A percentile compares a stretch with the other conserved stretches of the same genome.
Conservation (phyloP, 2,888 invertebrate genomes). For the Dicyrtoma fusca region DNA sequence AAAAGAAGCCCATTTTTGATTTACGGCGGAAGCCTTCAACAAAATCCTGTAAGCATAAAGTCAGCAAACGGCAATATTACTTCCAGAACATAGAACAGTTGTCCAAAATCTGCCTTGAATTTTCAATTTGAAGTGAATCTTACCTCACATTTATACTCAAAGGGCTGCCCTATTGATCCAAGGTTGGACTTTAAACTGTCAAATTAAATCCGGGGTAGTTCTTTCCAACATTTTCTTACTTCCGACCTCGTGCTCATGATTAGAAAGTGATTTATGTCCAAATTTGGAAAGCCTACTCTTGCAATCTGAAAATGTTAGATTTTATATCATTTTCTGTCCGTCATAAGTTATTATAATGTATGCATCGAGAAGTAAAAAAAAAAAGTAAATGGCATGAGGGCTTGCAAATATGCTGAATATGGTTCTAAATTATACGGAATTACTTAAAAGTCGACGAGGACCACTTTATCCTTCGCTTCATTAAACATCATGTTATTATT, state of each 20-base stretch:
- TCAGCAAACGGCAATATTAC: not conserved
- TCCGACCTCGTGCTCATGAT: slow-evolving; percentile 37
- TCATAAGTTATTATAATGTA: too few relatives aligned
- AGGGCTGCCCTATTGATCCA: not conserved
- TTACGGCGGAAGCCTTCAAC: slow-evolving; percentile 35
- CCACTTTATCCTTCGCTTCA: not conserved
- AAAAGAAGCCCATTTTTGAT: slow-evolving; percentile 37
- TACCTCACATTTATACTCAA: slow-evolving; percentile 13
- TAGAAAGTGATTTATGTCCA: slow-evolving; percentile 40
- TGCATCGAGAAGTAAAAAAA: too few relatives aligned
- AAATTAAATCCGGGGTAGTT: slow-evolving; percentile 37
- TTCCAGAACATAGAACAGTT: too few relatives aligned
- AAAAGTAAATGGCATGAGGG: too few relatives aligned
- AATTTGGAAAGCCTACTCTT: slow-evolving; percentile 3
- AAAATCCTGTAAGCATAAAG: slow-evolving; percentile 13
- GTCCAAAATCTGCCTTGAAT: too few relatives aligned
- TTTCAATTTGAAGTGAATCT: too few relatives aligned
- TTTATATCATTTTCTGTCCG: too few relatives aligned
- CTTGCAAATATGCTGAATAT: not conserved
- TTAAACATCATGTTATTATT: slow-evolving; percentile 23
- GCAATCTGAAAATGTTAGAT: not conserved
- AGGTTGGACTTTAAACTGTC: slow-evolving; percentile 6
- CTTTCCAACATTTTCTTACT: slow-evolving; percentile 25
- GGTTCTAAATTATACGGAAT: not conserved
- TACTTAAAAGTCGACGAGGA: not conserved